phyloP scores from a whole-genome alignment of 2,888 invertebrate species.

The Scaptomyza caliginosa region DNA sequence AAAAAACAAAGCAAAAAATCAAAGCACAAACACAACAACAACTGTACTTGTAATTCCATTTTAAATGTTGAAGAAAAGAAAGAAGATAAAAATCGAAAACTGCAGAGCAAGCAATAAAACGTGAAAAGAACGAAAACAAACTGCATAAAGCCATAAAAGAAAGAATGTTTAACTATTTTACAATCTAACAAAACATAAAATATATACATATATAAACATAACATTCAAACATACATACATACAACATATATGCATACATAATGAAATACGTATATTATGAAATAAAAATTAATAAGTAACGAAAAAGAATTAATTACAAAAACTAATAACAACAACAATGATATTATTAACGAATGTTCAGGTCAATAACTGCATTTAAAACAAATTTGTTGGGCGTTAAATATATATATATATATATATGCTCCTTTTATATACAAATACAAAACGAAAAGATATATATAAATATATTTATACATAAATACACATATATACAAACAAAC shows the following conservation, averaged over 20 bases:
- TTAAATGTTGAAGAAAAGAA: conserved; percentile 16
- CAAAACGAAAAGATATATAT: conserved; percentile 7
- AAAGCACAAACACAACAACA: conserved; percentile 27
- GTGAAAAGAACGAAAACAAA: conserved; percentile 12
- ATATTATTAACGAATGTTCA: conserved; percentile 71
- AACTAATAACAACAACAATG: conserved; percentile 34
- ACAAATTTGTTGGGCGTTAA: conserved; percentile 64
- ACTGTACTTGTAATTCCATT: conserved; percentile 28
- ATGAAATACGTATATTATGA: conserved; percentile 40
- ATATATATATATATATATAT: conserved; percentile 33
- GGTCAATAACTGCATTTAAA: conserved; percentile 81
- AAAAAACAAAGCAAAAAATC: conserved; percentile 18
- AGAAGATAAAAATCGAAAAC: conserved; percentile 21
- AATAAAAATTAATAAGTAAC: no score
- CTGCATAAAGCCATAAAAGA: conserved; percentile 31
- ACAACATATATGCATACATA: conserved; percentile 47
- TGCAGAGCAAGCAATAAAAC: conserved; percentile 48
- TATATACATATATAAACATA: conserved; percentile 43
- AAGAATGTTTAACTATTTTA: conserved; percentile 61
- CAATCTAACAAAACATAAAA: conserved; percentile 41
- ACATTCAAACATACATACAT: conserved; percentile 14
- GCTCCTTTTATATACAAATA: conserved; percentile 54
- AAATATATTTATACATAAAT: conserved; percentile 28
- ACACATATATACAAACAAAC: conserved; percentile 31
- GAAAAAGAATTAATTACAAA: conserved; percentile 9